These are phyloP conservation scores for Lepus townsendii DNA, from an alignment of 2,797 vertebrate genomes.

Conservation along the genomic window DNA sequence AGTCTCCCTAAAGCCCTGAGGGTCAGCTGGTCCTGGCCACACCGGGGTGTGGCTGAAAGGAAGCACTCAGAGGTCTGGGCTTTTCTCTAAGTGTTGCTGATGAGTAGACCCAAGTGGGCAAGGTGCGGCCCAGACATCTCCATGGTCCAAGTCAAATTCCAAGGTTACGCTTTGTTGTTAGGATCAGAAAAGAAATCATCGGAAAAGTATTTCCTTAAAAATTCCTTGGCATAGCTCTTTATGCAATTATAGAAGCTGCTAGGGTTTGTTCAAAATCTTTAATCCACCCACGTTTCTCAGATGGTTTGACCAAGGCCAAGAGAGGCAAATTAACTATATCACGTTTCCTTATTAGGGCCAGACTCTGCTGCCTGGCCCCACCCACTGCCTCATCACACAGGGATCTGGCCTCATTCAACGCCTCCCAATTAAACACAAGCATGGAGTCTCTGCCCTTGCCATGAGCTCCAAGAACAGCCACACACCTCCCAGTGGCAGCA, in stretches of 20 bases:
- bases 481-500: neutral
- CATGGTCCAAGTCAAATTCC: constrained; percentile 18
- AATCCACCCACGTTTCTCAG: constrained; percentile 30
- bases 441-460: constrained; percentile 45
- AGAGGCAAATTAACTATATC: constrained; percentile 23
- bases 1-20: neutral
- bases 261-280: constrained; percentile 14
- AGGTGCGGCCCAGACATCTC: constrained; percentile 32
- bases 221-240: constrained; percentile 23
- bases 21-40: neutral
- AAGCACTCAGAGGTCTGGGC: neutral
- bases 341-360: neutral
- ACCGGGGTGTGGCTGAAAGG: neutral
- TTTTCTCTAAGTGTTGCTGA: neutral
- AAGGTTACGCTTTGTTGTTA: constrained; percentile 29
- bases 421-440: constrained; percentile 44
- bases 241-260: constrained; percentile 46
- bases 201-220: constrained; percentile 61
- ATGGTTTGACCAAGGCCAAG: neutral
- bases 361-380: neutral
- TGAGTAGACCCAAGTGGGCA: constrained; percentile 30
- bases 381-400: neutral
- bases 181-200: constrained; percentile 50
- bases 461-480: neutral
- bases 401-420: neutral